Evolutionary conservation across 2,888 invertebrate genomes (phyloP), one percentile per base, ranked within the genome.

Genomic region (Serrognathus titanus): DNA sequence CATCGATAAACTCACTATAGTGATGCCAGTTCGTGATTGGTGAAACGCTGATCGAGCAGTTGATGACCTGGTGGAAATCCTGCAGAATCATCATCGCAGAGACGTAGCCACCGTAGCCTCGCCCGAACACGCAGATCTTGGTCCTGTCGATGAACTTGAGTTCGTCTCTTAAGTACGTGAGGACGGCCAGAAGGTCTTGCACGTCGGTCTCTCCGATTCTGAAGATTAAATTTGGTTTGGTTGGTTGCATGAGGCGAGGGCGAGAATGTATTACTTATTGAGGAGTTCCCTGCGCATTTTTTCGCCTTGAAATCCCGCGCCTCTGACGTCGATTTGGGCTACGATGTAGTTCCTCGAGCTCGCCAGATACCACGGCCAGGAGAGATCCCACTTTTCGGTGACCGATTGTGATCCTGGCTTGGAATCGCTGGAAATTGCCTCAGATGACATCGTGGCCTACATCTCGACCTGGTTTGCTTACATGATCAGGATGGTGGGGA

Each of bases 101-200:
- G 3, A 92, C 87, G 72, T 90, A 94, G 9, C 90, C 95, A 16
- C 96, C 96, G 78, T 94, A 95, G 2, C 93, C 94, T 80, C 83
- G 83, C 7, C 96, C 96, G 82, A 90, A 92, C 56, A 92, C 89
- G 57, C 91, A 94, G 61, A 93, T 88, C 61, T 90, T 86, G 7
- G 83, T 78, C 1, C 85, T 84, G 79, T 94, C 93, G 59, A 95
- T 89, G 78, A 89, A 94, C 73, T 87, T 87, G 51, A 92, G 81
- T 66, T 88, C 88, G 69, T 91, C 88, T 50, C 88, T 83, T 20
- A 94, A 82, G 72, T 90, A 90, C n/a, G 87, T 87, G 37, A 78
- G 65, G 5, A 78, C 78, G 3, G 79, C 79, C 39, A 87, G 77
- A 69, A 87, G 86, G 72, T 88, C 88, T 61, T 83, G 81, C 6